phyloP scores from a whole-genome alignment of 2,888 invertebrate species.

The Drosophila merina region DNA sequence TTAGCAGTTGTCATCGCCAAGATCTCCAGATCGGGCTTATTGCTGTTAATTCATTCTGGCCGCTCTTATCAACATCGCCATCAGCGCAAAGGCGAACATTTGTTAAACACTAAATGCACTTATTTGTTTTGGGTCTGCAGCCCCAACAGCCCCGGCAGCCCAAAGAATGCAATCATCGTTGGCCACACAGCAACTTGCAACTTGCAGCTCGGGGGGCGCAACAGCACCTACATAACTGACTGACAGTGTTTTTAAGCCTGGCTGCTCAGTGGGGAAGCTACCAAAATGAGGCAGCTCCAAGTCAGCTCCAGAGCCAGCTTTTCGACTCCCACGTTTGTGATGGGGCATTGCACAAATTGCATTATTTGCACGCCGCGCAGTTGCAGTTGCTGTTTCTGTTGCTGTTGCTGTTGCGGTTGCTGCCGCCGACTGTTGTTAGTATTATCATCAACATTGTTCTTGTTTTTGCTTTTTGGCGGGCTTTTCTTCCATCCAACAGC shows the following conservation, averaged over 20 bases:
- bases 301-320: constrained; percentile 29
- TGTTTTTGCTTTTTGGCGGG: constrained; percentile 32
- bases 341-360: constrained; percentile 78
- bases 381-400: constrained; percentile 40
- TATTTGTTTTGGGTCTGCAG: constrained; percentile 70
- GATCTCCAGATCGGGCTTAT: constrained; percentile 44
- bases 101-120: constrained; percentile 81
- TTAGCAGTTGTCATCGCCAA: constrained; percentile 37
- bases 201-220: background rate
- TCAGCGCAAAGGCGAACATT: constrained; percentile 75
- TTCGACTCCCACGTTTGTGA: constrained; percentile 75
- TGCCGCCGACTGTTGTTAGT: constrained; percentile 64
- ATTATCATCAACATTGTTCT: constrained; percentile 78
- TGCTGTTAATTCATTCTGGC: constrained; percentile 68
- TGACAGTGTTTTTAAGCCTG: constrained; percentile 65
- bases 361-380: constrained; percentile 76
- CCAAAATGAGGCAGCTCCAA: constrained; percentile 68
- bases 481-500: constrained; percentile 28
- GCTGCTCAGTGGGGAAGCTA: constrained; percentile 75
- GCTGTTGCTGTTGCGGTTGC: constrained; percentile 40
- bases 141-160: constrained; percentile 33
- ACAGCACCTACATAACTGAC: constrained; percentile 48
- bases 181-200: constrained; percentile 54
- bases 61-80: constrained; percentile 74
- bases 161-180: constrained; percentile 63